Base-by-base conservation (phyloP, 2,113 vertebrate genomes). In the Ciconia boyciana region DNA sequence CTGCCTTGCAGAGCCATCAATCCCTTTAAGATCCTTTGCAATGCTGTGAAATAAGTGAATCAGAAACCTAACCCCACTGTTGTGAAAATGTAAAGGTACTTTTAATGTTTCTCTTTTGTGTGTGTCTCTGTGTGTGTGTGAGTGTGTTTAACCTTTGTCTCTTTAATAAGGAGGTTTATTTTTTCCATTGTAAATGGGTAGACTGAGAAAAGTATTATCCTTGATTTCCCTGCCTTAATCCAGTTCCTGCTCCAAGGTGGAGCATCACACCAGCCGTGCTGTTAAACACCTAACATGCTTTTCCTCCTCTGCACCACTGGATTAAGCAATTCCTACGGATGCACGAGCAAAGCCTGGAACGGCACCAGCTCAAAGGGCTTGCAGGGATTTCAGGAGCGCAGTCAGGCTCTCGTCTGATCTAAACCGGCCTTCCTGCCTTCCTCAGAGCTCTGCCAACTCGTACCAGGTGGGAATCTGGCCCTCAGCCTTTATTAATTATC, bases 11-110 rank as follows among this genome's bases (percentile, higher is more conserved):
- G 86, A 85, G 49, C 52, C 87, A 70, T 91, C 70, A 76, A 68
- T 90, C 75, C 81, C 29, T 87, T 70, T 91, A 69, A 87, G 80
- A 70, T 76, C 62, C 46, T 90, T 75, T 88, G 62, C 74, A 77
- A 55, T 66, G 43, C 11, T 83, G 48, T 95, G 93, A 96, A 91
- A 93, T 89, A 89, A 87, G 61, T 93, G 89, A 91, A 94, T 89
- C 55, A 81, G 78, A 83, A 90, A 94, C 15, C 51, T 81, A 94
- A 78, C 12, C 13, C 51, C 55, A 77, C 16, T 0, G 0, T 55
- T 66, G 32, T 70, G 83, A 83, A 91, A 93, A 94, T 70, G 58
- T 88, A n/a, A 95, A 83, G 57, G 77, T 87, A 80, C 29, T 85
- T 87, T 83, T 60, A 77, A 58, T 82, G 93, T 93, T 91, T 95